Base-by-base conservation (phyloP, 2,113 vertebrate genomes). In the Parus major region DNA sequence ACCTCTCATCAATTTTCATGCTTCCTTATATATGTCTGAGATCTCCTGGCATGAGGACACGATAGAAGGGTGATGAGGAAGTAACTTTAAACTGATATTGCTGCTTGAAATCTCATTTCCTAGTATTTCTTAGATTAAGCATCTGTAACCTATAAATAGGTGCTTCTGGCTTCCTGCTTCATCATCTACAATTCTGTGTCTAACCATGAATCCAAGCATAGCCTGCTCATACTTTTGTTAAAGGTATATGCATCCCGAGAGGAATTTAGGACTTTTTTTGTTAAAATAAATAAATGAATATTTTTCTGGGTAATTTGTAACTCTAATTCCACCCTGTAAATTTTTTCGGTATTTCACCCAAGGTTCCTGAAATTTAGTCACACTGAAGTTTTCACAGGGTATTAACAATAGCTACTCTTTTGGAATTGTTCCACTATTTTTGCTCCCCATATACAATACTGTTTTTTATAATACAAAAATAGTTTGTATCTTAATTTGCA, bases 11-110 rank as follows among this genome's bases (percentile, higher is more conserved):
- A 71, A 15, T 92, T 68, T 94, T 87, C 14, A 10, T 76, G 19
- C 20, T 72, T 93, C 17, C 19, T 71, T 9, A 15, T 41, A 12
- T 42, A 35, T 39, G 8, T 31, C 22, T 46, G 36, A 91, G 44
- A 19, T 60, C 19, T 41, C 0, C 3, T 11, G 4, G 12, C 0
- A 0, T 47, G 46, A 70, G 35, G n/a, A 24, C 7, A 44, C 0
- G 0, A 5, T 57, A 52, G 29, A 64, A 9, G 0, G 0, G 5
- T 39, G 44, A 25, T 27, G 17, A 60, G 70, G 65, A 85, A 73
- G 44, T 76, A 79, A n/a, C 13, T 90, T 61, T 25, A n/a, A 70
- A 78, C 25, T 63, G 23, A 1, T 83, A 19, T 56, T 72, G 36
- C 28, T 76, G 12, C 41, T 80, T 77, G 57, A 79, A 72, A 46